Evolutionary conservation across 2,113 vertebrate species (phyloP).

Genomic region (Protomyctophum bolini): DNA sequence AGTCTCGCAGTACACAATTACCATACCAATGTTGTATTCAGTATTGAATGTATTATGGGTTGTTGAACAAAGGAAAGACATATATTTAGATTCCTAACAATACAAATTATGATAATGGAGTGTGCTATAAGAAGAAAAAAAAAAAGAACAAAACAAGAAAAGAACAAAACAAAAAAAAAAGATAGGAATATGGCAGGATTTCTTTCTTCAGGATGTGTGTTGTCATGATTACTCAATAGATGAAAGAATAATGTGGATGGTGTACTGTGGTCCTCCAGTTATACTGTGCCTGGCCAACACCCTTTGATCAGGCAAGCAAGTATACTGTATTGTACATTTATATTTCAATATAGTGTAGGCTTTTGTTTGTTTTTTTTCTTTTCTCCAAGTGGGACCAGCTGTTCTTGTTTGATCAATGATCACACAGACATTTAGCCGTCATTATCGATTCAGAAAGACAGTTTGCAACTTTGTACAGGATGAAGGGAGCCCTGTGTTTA

Average conservation of each 20-base stretch:
- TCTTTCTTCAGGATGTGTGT: slow-evolving; percentile 46
- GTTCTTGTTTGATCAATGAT: slow-evolving; percentile 54
- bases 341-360: slow-evolving; percentile 69
- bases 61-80: slow-evolving; percentile 63
- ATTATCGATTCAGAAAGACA: slow-evolving; percentile 1
- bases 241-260: slow-evolving; percentile 63
- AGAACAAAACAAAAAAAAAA: slow-evolving; percentile 32
- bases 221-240: slow-evolving; percentile 59
- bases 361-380: slow-evolving; percentile 46
- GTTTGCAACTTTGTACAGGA: slow-evolving; percentile 55
- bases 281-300: slow-evolving; percentile 55
- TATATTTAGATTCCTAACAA: slow-evolving; percentile 62
- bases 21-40: slow-evolving; percentile 87
- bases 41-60: slow-evolving; percentile 75
- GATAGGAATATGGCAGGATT: slow-evolving; percentile 20
- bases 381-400: slow-evolving; percentile 62
- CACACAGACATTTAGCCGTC: slow-evolving; percentile 30
- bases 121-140: slow-evolving; percentile 37
- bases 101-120: slow-evolving; percentile 64
- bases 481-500: slow-evolving; percentile 67
- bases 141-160: slow-evolving; percentile 22
- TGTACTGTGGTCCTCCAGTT: slow-evolving; percentile 61
- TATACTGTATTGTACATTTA: slow-evolving; percentile 68
- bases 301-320: slow-evolving; percentile 70
- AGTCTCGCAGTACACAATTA: slow-evolving; percentile 75